Evolutionary conservation across 2,113 vertebrate genomes (phyloP).

Genomic region (Tursiops truncatus): DNA sequence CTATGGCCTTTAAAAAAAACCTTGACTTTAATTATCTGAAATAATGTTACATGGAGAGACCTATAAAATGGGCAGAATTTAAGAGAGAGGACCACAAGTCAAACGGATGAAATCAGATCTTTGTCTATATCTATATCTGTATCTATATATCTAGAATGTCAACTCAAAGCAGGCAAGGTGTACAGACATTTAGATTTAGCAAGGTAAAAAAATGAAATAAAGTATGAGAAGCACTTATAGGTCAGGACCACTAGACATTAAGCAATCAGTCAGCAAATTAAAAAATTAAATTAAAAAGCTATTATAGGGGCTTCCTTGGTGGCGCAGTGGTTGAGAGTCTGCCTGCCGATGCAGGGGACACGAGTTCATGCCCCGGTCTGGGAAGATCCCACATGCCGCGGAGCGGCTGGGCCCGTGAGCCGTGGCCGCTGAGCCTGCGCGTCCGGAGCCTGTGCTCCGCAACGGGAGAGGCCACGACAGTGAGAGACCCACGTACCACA

Average conservation of each 20-base stretch:
- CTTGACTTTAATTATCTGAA: constrained; percentile 13
- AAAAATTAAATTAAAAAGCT: not conserved
- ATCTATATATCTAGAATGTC: not conserved
- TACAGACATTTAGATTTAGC: not conserved
- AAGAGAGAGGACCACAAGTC: not conserved
- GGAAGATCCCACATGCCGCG: too few relatives aligned
- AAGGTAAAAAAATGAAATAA: not conserved
- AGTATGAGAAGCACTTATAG: not conserved
- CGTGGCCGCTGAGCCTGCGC: too few relatives aligned
- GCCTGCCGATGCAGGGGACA: too few relatives aligned
- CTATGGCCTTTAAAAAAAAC: not conserved
- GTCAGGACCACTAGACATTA: not conserved
- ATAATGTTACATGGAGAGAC: not conserved
- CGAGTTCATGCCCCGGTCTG: too few relatives aligned
- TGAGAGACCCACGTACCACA: too few relatives aligned
- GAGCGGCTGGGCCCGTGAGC: too few relatives aligned
- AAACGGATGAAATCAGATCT: not conserved
- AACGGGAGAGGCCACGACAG: too few relatives aligned
- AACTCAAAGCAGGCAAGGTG: not conserved
- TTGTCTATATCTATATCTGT: not conserved
- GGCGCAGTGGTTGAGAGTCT: too few relatives aligned
- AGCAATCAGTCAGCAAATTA: not conserved
- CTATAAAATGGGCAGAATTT: not conserved
- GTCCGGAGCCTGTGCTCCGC: too few relatives aligned
- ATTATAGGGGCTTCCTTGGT: not conserved